Percentiles rank a stretch among this genome's conserved stretches.
These are phyloP conservation scores for Alauda arvensis DNA, from an alignment of 2,797 vertebrate species.

Conservation along the genomic window DNA sequence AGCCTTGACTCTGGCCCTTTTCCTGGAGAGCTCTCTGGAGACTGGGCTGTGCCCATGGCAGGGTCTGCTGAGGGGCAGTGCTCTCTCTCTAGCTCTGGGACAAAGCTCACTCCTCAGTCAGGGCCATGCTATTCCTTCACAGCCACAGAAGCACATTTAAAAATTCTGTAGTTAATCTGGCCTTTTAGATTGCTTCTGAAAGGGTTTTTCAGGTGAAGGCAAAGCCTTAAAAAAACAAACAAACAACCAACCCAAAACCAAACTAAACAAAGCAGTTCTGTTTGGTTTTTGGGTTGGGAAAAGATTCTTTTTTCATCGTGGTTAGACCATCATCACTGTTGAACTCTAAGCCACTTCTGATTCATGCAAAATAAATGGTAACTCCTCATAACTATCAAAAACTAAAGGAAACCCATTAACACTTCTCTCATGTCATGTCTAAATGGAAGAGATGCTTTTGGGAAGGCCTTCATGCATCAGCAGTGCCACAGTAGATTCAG, in stretches of 20 bases:
- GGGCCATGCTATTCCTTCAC: not conserved
- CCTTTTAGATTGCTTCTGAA: not conserved
- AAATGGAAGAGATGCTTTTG: not conserved
- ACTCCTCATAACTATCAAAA: not conserved
- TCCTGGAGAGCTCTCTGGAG: not conserved
- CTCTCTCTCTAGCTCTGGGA: not conserved
- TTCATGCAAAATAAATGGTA: not conserved
- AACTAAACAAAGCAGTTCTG: not conserved
- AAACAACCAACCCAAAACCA: too few relatives aligned
- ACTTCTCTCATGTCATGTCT: not conserved
- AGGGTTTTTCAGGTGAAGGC: not conserved
- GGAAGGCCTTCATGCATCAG: not conserved
- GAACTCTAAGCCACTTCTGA: not conserved
- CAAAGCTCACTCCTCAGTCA: not conserved
- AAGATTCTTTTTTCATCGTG: not conserved
- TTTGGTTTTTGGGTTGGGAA: not conserved
- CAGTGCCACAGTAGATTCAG: not conserved
- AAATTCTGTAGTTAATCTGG: not conserved
- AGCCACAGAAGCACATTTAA: not conserved
- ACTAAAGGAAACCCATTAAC: not conserved
- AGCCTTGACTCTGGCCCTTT: not conserved
- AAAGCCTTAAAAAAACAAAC: not conserved
- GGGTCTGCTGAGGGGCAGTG: not conserved
- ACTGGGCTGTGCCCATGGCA: fast-evolving
- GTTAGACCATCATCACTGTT: not conserved